Evolutionary conservation across 1,140 invertebrate species (phyloP), one percentile per base, ranked within the genome.

Genomic region (Neocloeon triangulifer): DNA sequence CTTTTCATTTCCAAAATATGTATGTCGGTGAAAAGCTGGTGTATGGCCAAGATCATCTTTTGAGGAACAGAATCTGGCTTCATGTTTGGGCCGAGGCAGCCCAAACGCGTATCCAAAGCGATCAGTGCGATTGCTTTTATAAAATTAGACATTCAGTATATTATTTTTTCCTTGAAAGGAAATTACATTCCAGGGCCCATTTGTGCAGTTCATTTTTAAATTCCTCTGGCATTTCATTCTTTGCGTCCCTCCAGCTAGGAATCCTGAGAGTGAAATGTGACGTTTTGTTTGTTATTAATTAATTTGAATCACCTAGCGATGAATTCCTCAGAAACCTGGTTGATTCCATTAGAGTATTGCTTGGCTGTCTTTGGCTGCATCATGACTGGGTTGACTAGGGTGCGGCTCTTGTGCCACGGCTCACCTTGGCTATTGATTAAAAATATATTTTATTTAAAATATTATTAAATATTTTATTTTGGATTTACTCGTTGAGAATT

Each of bases 51-150:
- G 25, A 73, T 69, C 36, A 77, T 62, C 36, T 52, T 45, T 33
- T 54, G 53, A 2, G 58, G 58, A 22, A 65, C 62, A 9, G 59
- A 61, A 25, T 66, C 57, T 21, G 51, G 41, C 0, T 55, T 40
- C 2, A 68, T 45, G 25, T 61, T 53, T 0, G 42, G 35, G 32
- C 59, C 40, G 30, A 71, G 45, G 42, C 69, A 69, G 13, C 64
- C 68, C 9, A 80, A 47, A 9, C 70, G 54, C 9, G 56, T 57
- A 21, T 78, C 70, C 21, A 79, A 49, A 2, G 71, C 71, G 2
- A 81, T 60, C 5, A 64, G 46, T 1, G 57, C 64, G 4, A 77
- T 68, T 0, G 68, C 58, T 64, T 42, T n/a, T 23, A 8, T 23
- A n/a, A 23, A 8, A 23, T 23, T 23, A 8, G 21, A 8, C 8